Evolutionary conservation across 2,113 vertebrate species (phyloP).

Genomic region (Scolopax mira): DNA sequence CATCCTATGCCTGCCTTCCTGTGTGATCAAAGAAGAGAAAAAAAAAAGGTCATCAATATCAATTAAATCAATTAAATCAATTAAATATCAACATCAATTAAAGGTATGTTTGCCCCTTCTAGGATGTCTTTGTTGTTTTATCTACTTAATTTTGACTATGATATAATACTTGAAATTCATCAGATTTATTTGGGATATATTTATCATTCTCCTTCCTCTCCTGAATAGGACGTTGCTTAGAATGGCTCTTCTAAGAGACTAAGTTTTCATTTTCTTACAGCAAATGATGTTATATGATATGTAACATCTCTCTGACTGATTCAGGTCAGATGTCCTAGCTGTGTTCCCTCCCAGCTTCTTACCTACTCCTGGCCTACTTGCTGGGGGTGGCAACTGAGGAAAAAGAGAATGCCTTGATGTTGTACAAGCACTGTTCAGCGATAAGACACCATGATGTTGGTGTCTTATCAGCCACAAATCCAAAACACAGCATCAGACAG

Average conservation of each 20-base stretch:
- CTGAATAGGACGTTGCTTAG: background rate
- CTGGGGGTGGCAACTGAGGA: rapidly evolving
- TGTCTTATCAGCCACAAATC: background rate
- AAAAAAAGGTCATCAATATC: background rate
- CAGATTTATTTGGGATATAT: background rate
- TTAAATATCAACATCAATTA: too few species aligned
- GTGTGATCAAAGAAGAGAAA: background rate
- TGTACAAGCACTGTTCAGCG: background rate
- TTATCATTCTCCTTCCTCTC: background rate
- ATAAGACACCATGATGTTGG: too few species aligned
- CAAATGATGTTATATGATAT: background rate
- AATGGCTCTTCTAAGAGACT: background rate
- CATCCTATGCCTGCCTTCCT: background rate
- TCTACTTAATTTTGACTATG: background rate
- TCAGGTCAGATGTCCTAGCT: background rate
- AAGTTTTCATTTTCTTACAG: background rate
- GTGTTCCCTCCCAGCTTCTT: rapidly evolving
- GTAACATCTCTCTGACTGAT: background rate
- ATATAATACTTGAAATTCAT: background rate
- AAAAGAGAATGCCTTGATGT: background rate
- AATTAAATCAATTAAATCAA: too few species aligned
- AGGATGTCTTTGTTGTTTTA: background rate
- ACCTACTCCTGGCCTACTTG: background rate
- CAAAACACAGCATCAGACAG: background rate
- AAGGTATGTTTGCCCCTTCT: background rate